Evolutionary conservation across 1,140 invertebrate genomes (phyloP).

Genomic region (Platyscapa corneri): DNA sequence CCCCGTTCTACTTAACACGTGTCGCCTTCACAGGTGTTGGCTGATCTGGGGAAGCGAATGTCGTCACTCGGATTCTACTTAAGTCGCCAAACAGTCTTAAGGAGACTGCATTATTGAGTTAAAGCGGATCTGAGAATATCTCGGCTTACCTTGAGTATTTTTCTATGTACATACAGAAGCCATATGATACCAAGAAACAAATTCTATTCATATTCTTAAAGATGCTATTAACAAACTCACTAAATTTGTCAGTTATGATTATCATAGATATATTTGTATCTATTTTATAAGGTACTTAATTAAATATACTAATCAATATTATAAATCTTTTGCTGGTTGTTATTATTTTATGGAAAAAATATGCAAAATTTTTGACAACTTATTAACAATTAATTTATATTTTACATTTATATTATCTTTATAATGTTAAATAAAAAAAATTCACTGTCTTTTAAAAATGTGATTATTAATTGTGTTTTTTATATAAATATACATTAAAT

Average conservation of each 20-base stretch:
- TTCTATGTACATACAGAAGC: slow-evolving; percentile 31
- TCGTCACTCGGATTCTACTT: slow-evolving; percentile 42
- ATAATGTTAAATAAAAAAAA: no score
- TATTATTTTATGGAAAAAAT: no score
- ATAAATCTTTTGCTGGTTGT: no score
- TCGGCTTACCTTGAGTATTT: slow-evolving; percentile 65
- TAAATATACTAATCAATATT: no score
- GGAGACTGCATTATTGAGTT: slow-evolving; percentile 66
- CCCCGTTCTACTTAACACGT: slow-evolving; percentile 39
- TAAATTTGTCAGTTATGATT: neutral
- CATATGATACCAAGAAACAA: slow-evolving; percentile 50
- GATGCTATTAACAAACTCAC: neutral
- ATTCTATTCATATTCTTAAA: neutral
- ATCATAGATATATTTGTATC: no score
- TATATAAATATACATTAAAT: no score
- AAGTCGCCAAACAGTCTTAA: slow-evolving; percentile 73
- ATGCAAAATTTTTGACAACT: no score
- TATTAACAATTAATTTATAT: no score
- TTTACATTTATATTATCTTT: no score
- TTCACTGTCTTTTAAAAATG: no score
- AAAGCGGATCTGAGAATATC: slow-evolving; percentile 70
- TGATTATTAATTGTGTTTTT: no score
- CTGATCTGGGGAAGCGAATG: neutral
- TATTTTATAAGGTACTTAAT: no score
- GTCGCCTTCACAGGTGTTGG: neutral